Evolutionary conservation across 2,797 vertebrate genomes (phyloP).

Genomic region (Vespertilio murinus): DNA sequence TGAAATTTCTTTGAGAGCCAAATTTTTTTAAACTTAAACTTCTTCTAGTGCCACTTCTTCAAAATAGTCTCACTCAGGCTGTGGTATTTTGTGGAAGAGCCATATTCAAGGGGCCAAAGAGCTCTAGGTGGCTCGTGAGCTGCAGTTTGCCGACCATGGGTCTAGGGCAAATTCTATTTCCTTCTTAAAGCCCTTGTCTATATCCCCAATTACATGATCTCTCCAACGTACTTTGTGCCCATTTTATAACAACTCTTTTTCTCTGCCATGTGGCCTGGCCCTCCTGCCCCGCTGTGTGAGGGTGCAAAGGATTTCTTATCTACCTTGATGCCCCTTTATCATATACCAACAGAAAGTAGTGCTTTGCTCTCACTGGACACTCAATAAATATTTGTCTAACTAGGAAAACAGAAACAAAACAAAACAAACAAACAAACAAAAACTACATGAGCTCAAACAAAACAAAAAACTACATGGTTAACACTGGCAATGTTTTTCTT

Average conservation of each 20-base stretch:
- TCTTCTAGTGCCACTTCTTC: too few species aligned
- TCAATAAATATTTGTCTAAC: background rate
- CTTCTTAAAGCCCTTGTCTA: background rate
- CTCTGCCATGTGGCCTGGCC: fast-evolving
- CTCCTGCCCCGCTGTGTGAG: background rate
- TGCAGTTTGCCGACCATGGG: background rate
- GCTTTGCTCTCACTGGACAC: background rate
- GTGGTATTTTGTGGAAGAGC: too few species aligned
- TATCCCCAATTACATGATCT: background rate
- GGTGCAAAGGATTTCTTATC: background rate
- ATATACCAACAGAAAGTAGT: background rate
- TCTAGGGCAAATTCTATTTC: background rate
- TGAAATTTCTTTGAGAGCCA: too few species aligned
- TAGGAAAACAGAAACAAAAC: background rate
- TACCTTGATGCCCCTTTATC: background rate
- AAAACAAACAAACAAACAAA: background rate
- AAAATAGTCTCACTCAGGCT: too few species aligned
- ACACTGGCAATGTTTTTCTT: background rate
- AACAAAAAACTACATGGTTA: too few species aligned
- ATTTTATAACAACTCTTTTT: background rate
- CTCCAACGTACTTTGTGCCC: background rate
- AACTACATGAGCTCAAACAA: background rate
- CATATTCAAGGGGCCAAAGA: too few species aligned
- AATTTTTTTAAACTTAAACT: too few species aligned
- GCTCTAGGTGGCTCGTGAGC: too few species aligned